Conservation (phyloP, 2,797 vertebrate genomes). For the Rhinella marina region DNA sequence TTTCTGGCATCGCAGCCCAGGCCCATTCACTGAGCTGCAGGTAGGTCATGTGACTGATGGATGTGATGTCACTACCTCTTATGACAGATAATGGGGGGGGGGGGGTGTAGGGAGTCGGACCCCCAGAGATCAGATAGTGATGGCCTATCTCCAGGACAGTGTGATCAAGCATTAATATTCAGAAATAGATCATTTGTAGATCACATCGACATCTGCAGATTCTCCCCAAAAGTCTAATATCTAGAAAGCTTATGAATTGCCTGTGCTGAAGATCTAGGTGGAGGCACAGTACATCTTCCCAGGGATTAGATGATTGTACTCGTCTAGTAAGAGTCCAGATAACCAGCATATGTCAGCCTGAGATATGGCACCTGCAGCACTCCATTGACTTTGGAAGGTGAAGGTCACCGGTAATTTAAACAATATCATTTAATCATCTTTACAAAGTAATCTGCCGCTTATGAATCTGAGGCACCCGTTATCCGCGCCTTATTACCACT, state of each 20-base stretch:
- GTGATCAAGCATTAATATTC: background rate
- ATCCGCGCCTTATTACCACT: constrained; percentile 47
- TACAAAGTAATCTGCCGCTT: constrained; percentile 40
- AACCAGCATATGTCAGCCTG: constrained; percentile 32
- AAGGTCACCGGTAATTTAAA: constrained; percentile 37
- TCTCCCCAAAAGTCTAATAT: background rate
- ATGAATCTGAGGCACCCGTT: constrained; percentile 34
- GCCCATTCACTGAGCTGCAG: no score
- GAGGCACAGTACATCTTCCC: background rate
- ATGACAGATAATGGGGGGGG: no score
- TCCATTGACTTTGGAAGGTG: constrained; percentile 38
- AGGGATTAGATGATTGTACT: no score
- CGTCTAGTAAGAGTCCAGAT: background rate
- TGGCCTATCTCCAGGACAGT: no score
- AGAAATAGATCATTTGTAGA: background rate
- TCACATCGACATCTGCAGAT: background rate
- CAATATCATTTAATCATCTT: constrained; percentile 57
- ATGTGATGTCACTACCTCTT: no score
- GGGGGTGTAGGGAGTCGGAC: no score
- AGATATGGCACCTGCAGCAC: constrained; percentile 41
- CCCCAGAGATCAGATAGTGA: no score
- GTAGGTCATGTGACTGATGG: no score
- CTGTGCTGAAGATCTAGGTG: background rate
- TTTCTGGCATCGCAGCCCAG: no score
- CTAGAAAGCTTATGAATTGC: background rate